Percentiles rank a stretch among this genome's conserved stretches.
Evolutionary conservation across 53 echinoderm and acorn worm species (phyloP).

Genomic region (Antedon mediterranea): DNA sequence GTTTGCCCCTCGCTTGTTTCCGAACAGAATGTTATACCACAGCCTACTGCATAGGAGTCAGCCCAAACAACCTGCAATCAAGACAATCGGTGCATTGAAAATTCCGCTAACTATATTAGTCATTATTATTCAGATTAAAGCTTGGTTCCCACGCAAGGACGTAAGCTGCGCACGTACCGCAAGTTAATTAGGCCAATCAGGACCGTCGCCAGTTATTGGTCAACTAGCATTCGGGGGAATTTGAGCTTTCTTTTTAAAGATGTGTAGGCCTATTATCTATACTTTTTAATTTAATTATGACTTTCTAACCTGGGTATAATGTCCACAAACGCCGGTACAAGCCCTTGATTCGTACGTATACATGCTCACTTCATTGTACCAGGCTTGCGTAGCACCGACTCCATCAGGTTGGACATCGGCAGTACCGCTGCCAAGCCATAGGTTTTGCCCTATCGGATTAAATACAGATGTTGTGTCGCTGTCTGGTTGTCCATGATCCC

Average conservation of each 20-base stretch:
- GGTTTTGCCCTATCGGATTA: conserved; percentile 50
- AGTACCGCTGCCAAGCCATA: conserved; percentile 39
- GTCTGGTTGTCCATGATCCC: conserved; percentile 61
- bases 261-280: background rate
- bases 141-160: no score
- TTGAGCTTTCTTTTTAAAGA: no score
- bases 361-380: conserved; percentile 53
- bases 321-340: conserved; percentile 54
- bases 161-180: no score
- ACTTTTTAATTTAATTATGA: background rate
- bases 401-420: conserved; percentile 19
- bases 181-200: no score
- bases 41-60: background rate
- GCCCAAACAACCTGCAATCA: background rate
- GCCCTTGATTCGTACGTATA: conserved; percentile 28
- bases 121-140: no score
- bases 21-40: background rate
- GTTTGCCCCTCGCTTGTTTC: background rate
- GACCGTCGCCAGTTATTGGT: no score
- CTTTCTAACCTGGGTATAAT: conserved; percentile 70
- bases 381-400: conserved; percentile 25
- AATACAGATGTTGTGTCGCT: conserved; percentile 39
- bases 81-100: no score
- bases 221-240: no score
- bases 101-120: no score